Evolutionary conservation across 1,140 invertebrate species (phyloP).

Genomic region (Calephelis virginiensis): DNA sequence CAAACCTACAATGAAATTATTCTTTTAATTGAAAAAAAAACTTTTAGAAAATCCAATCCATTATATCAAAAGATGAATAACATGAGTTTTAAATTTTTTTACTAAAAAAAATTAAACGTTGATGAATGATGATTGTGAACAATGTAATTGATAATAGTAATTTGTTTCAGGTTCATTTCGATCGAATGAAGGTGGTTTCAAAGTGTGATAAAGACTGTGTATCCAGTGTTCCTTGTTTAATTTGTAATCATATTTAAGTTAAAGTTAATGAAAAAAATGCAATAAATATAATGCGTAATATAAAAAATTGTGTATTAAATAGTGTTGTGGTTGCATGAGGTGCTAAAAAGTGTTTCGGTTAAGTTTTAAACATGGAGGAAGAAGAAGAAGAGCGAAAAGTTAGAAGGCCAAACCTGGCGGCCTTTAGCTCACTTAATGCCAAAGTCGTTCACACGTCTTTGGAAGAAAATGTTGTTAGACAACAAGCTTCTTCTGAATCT

Average conservation of each 20-base stretch:
- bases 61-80: no score
- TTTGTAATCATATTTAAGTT: conserved; percentile 51
- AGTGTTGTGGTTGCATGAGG: conserved; percentile 46
- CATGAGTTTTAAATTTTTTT: no score
- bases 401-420: conserved; percentile 57
- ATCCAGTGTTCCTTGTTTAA: conserved; percentile 66
- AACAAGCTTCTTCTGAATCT: conserved; percentile 65
- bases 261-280: conserved; percentile 46
- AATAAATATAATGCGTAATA: conserved; percentile 59
- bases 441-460: conserved; percentile 63
- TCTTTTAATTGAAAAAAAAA: no score
- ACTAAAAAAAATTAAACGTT: no score
- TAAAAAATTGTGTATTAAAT: conserved; percentile 55
- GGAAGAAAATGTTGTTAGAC: conserved; percentile 51
- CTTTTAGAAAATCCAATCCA: no score
- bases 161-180: conserved; percentile 67
- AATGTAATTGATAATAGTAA: conserved; percentile 15
- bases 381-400: conserved; percentile 77
- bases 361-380: conserved; percentile 76
- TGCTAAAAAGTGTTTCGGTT: conserved; percentile 40
- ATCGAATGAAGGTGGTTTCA: conserved; percentile 57
- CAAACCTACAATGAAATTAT: no score
- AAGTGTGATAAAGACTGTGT: conserved; percentile 75
- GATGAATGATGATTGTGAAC: no score
- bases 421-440: conserved; percentile 59